A percentile compares a stretch with the other conserved stretches of the same genome.
phyloP scores from a whole-genome alignment of 2,888 invertebrate genomes.

The Eucera pruinosa region DNA sequence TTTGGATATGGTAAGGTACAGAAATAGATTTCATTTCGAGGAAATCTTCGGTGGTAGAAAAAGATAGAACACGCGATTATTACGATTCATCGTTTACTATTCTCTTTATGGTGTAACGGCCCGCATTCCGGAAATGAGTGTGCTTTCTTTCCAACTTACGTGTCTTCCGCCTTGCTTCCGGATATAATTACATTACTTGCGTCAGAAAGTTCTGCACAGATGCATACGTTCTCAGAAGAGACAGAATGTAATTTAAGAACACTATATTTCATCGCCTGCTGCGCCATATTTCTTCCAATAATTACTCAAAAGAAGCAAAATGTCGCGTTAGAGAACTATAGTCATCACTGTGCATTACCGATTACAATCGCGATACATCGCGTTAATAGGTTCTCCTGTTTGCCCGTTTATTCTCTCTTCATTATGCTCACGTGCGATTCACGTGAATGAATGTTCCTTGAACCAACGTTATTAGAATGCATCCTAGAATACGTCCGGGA shows the following conservation, averaged over 20 bases:
- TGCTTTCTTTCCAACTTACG: conserved; percentile 45
- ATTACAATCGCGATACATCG: too few relatives aligned
- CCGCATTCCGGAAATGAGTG: conserved; percentile 23
- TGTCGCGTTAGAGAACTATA: neutral
- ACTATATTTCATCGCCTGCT: neutral
- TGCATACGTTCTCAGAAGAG: neutral
- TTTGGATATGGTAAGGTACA: too few relatives aligned
- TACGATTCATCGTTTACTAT: conserved; percentile 20
- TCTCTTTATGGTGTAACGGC: conserved; percentile 14
- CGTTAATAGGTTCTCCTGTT: conserved; percentile 8
- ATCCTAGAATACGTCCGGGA: neutral
- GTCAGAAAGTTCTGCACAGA: conserved; percentile 2
- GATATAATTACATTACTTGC: conserved; percentile 47
- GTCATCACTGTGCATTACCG: neutral
- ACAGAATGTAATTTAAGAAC: neutral
- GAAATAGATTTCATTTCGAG: neutral
- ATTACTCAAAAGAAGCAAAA: neutral
- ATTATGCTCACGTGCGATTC: conserved; percentile 9
- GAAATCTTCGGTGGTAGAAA: neutral
- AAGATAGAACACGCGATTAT: conserved; percentile 8
- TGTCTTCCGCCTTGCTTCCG: conserved; percentile 49
- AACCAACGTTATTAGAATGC: neutral
- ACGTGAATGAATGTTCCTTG: neutral
- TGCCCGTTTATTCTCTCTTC: neutral
- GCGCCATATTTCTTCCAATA: neutral